Evolutionary conservation across 2,888 invertebrate genomes (phyloP).

Genomic region (Lasioglossum villosulum): DNA sequence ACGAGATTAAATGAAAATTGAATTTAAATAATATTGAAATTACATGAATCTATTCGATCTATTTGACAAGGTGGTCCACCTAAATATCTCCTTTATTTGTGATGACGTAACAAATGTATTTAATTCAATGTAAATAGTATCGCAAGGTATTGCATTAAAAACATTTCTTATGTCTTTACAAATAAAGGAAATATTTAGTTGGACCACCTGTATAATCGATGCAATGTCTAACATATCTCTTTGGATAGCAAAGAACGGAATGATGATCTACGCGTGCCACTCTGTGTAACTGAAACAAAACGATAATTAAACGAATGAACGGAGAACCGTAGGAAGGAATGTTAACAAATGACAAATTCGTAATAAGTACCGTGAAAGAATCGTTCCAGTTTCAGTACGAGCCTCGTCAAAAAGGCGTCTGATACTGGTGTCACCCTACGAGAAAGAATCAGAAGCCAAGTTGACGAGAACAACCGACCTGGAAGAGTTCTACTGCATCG

Average conservation of each 20-base stretch:
- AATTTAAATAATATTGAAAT: background rate
- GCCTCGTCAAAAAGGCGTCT: slow-evolving; percentile 73
- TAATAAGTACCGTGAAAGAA: slow-evolving; percentile 18
- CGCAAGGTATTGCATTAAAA: too few relatives aligned
- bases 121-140: too few relatives aligned
- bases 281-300: background rate
- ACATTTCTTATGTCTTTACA: too few relatives aligned
- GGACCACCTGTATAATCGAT: background rate
- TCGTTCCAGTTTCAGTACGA: slow-evolving; percentile 61
- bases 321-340: too few relatives aligned
- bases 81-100: too few relatives aligned
- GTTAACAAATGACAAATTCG: background rate
- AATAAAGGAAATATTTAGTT: too few relatives aligned
- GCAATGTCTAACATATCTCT: background rate
- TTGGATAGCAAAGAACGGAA: background rate
- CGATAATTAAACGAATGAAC: background rate
- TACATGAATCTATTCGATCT: background rate
- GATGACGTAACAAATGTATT: too few relatives aligned
- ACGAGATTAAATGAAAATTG: background rate
- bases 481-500: slow-evolving; percentile 63
- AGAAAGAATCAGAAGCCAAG: slow-evolving; percentile 71
- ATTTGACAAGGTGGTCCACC: too few relatives aligned
- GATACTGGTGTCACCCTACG: slow-evolving; percentile 76
- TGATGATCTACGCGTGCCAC: background rate
- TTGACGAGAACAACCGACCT: slow-evolving; percentile 64